Evolutionary conservation across 2,888 invertebrate genomes (phyloP), one percentile per base, ranked within the genome.

Genomic region (Gari tellinella): DNA sequence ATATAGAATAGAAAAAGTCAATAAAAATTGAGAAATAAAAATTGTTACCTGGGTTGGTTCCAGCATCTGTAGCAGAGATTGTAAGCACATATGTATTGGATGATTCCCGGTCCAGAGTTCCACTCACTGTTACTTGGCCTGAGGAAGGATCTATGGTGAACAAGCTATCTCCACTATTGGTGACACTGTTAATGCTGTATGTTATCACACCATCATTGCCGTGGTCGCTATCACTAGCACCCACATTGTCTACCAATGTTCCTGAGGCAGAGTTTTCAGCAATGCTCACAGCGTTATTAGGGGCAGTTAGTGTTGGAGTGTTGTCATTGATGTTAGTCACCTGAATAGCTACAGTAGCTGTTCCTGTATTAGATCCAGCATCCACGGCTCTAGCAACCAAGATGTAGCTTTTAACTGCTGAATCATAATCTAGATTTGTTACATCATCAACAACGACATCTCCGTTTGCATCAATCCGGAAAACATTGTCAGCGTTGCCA

Each of bases 371-470:
- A 17, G 67, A 23, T 5, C 81, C 83, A 45, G 93, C 92, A 91
- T 48, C 95, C 94, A 14, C 93, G 92, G 58, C 95, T 95, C 81
- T 95, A 4, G 82, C 62, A 8, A 82, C 79, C 7, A 86, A 60
- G 21, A 64, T 61, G 70, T 81, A 86, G 17, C 58, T 62, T 41
- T 60, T 65, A 1, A 80, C 72, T 3, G 68, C 45, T 5, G 79
- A 75, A 69, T 90, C 89, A 25, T 84, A 86, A 70, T 90, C 89
- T 17, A 90, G 78, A 3, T 60, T 56, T 10, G 79, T 57, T 57
- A 72, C 17, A 83, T 83, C 17, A 80, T 72, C 17, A 85, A 69
- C 43, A 78, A 75, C 19, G 82, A 88, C 15, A 68, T 79, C 17
- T 82, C 88, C 41, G 56, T 41, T 14, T 5, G 78, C 26, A 49